phyloP scores from a whole-genome alignment of 2,113 vertebrate species.

The Aspidoscelis tigris region DNA sequence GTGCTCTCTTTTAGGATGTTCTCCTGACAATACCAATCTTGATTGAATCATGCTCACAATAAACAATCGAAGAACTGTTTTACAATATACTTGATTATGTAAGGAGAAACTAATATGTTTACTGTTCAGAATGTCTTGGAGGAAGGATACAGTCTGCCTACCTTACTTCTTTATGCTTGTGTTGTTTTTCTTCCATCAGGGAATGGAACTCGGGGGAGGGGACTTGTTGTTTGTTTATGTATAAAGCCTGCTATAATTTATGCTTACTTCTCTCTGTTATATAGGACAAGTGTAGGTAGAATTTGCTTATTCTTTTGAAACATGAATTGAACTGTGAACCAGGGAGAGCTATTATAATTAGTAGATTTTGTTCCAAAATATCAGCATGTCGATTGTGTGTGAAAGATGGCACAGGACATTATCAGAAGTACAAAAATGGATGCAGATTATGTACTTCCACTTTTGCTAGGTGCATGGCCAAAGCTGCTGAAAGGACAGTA shows the following conservation, averaged over 20 bases:
- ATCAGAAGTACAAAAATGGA: not conserved
- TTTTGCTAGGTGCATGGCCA: not conserved
- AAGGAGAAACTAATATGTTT: no score
- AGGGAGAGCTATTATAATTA: conserved; percentile 10
- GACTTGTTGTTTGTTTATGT: no score
- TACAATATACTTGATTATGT: no score
- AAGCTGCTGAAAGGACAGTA: not conserved
- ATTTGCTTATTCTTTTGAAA: conserved; percentile 17
- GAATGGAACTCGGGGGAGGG: no score
- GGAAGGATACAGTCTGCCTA: no score
- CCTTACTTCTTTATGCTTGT: no score
- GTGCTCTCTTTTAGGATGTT: no score
- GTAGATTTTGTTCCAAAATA: conserved; percentile 11
- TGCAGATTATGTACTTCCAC: not conserved
- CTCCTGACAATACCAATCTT: not conserved
- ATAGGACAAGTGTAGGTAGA: not conserved
- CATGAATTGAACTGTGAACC: conserved; percentile 12
- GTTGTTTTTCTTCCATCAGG: no score
- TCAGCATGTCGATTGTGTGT: conserved; percentile 16
- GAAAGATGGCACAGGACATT: not conserved
- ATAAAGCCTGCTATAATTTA: not conserved
- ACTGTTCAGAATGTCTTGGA: no score
- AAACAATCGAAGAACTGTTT: not conserved
- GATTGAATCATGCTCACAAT: not conserved
- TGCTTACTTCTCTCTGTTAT: not conserved